Evolutionary conservation across 2,113 vertebrate genomes (phyloP).

Genomic region (Chlorodrepanis virens): DNA sequence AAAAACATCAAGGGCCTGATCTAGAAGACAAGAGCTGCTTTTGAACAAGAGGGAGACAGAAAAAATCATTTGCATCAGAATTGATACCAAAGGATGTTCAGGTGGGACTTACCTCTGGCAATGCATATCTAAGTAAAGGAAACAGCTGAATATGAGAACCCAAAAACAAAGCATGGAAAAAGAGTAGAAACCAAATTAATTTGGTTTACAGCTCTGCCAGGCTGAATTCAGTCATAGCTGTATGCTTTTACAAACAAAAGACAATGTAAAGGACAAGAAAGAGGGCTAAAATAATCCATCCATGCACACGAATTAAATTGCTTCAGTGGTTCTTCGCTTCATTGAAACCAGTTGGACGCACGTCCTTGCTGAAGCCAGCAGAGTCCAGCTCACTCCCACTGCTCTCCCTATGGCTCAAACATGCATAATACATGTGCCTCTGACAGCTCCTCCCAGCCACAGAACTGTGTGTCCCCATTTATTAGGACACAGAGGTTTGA

Average conservation of each 20-base stretch:
- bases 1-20: not conserved
- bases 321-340: not conserved
- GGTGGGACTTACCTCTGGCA: not conserved
- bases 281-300: not conserved
- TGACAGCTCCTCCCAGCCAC: not conserved
- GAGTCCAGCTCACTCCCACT: not conserved
- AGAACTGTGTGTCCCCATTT: not conserved
- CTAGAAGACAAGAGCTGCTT: not conserved
- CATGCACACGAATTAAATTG: not conserved
- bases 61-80: not conserved
- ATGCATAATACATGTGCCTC: not conserved
- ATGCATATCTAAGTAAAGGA: not conserved
- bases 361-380: not conserved
- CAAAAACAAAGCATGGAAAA: not conserved
- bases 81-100: not conserved
- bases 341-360: accelerated
- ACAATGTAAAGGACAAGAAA: not conserved
- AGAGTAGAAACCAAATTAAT: not conserved
- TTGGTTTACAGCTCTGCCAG: not conserved
- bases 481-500: not conserved
- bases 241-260: not conserved
- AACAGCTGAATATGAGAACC: not conserved
- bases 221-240: not conserved
- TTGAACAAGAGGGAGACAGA: not conserved
- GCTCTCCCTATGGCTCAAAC: not conserved